phyloP scores from a whole-genome alignment of 2,113 vertebrate genomes.

The Marmota monax region DNA sequence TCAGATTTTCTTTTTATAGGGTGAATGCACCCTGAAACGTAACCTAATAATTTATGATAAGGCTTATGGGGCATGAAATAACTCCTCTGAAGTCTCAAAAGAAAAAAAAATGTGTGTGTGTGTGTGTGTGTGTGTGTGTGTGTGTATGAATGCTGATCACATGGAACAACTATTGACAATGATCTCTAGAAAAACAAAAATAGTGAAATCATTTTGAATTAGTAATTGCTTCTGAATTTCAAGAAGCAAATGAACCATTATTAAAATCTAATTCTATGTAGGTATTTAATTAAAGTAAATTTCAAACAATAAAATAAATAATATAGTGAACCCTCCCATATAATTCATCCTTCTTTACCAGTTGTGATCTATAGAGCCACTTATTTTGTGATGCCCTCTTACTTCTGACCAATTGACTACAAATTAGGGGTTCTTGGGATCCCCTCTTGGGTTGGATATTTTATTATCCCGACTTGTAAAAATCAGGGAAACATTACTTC shows the following conservation, averaged over 20 bases:
- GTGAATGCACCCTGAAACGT: slow-evolving; percentile 17
- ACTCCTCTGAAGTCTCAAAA: not conserved
- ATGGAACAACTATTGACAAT: not conserved
- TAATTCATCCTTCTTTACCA: not conserved
- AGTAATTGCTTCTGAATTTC: not conserved
- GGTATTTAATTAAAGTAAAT: slow-evolving; percentile 17
- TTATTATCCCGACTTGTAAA: not conserved
- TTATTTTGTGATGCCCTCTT: not conserved
- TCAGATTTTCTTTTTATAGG: slow-evolving; percentile 30
- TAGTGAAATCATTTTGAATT: slow-evolving; percentile 16
- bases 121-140: too few species aligned
- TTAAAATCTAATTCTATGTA: not conserved
- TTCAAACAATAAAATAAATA: not conserved
- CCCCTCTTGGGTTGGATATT: not conserved
- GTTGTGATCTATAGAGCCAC: not conserved
- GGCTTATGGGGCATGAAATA: not conserved
- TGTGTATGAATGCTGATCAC: not conserved
- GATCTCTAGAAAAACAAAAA: not conserved
- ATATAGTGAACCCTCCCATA: not conserved
- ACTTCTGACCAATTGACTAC: not conserved
- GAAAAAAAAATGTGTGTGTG: too few species aligned
- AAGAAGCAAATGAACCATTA: not conserved
- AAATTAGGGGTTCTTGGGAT: not conserved
- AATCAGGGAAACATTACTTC: not conserved
- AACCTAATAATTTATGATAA: not conserved